These are phyloP conservation scores for Crematogaster levior DNA, from an alignment of 2,888 invertebrate genomes.

Conservation along the genomic window DNA sequence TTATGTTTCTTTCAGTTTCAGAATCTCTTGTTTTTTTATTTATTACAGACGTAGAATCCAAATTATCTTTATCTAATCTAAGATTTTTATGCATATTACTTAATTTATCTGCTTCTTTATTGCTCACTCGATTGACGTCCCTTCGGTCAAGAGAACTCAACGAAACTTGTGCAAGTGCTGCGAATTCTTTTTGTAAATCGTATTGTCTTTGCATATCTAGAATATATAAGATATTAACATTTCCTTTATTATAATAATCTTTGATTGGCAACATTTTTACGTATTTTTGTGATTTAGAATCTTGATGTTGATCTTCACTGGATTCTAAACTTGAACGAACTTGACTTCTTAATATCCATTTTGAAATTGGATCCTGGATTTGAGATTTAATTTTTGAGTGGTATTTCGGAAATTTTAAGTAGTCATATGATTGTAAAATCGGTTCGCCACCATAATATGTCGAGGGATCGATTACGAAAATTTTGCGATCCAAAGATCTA, in stretches of 20 bases:
- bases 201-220: background rate
- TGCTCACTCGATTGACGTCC: background rate
- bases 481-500: constrained; percentile 26
- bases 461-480: constrained; percentile 70
- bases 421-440: constrained; percentile 37
- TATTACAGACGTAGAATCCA: background rate
- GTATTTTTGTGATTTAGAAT: constrained; percentile 4
- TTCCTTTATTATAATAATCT: background rate
- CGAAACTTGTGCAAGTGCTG: background rate
- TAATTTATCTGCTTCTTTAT: background rate
- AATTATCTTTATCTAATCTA: background rate
- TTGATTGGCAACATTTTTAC: background rate
- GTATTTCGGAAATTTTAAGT: constrained; percentile 1
- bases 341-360: background rate
- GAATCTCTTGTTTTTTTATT: too few species aligned
- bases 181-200: background rate
- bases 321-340: background rate
- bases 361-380: background rate
- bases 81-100: constrained; percentile 6
- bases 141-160: background rate
- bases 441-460: constrained; percentile 64
- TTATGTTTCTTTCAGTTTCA: background rate
- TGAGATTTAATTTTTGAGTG: background rate
- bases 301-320: background rate
- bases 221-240: background rate